Evolutionary conservation across 2,888 invertebrate species (phyloP), one percentile per base, ranked within the genome.

Genomic region (Drosophila nr. medialis): DNA sequence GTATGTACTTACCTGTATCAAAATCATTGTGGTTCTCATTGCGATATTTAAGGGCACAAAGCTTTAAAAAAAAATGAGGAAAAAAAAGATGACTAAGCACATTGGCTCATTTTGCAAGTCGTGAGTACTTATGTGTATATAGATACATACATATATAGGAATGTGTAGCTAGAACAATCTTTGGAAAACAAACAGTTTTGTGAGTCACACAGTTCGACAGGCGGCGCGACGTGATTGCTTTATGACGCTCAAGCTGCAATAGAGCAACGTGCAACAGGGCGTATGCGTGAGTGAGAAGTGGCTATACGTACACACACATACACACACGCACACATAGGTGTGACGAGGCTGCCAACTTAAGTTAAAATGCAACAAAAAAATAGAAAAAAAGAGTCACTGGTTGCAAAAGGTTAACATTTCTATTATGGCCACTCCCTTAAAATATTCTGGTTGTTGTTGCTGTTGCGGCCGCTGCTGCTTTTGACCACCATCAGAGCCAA

Each of bases 391-490:
- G 61, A 51, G 77, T 54, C 66, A 48, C 51, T 30, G 45, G 53
- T 62, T 45, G 75, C 80, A 77, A 83, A 87, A 91, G 90, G 86
- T 85, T 90, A 90, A 91, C 90, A 91, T 89, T 91, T 91, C 89
- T 91, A 91, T 91, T 91, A 90, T 72, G 77, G 77, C 72, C 88
- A 75, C 86, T 83, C 85, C 83, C 79, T 42, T 66, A 60, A 74
- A 64, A 64, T 64, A 70, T 61, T 56, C 58, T 30, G 54, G 56
- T 50, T 61, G 72, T 49, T 24, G 24, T 24, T 24, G 27, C 40
- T 70, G 69, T 42, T 72, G 55, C 29, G 64, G 66, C 51, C 61
- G 70, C 42, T 69, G 72, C n/a, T 68, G 75, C 24, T 60, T 64
- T 75, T 76, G 80, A 79, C 81, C 81, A 81, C 81, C 81, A 69